These are phyloP conservation scores for Steinernema hermaphroditum DNA, from an alignment of 2,888 invertebrate genomes.

Conservation along the genomic window DNA sequence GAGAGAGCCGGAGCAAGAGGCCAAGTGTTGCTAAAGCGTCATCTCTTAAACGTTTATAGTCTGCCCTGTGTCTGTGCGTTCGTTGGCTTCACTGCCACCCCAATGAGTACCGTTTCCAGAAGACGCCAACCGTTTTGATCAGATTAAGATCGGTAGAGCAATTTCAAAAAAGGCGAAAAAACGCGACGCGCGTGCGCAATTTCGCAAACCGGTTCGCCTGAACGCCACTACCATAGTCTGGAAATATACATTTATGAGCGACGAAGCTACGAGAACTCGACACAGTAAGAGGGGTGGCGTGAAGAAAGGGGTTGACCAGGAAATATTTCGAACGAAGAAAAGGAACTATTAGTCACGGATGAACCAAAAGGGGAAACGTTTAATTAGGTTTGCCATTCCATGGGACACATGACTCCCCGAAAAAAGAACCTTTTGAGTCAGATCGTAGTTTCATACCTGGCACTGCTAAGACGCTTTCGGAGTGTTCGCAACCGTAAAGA, in stretches of 20 bases:
- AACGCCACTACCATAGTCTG: conserved; percentile 24
- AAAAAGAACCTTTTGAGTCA: no score
- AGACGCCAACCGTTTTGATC: conserved; percentile 21
- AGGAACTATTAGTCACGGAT: no score
- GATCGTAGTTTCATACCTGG: not conserved
- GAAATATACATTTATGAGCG: conserved; percentile 28
- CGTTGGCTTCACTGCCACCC: not conserved
- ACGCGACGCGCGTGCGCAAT: conserved; percentile 30
- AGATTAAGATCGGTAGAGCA: conserved; percentile 29
- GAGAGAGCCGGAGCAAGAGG: not conserved
- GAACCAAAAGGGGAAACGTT: no score
- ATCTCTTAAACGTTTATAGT: conserved; percentile 22
- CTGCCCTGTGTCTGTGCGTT: not conserved
- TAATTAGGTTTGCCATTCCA: no score
- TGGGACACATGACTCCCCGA: no score
- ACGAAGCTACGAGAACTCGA: not conserved
- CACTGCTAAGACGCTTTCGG: not conserved
- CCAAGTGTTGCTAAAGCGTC: conserved; percentile 24
- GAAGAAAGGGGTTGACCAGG: no score
- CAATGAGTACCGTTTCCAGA: conserved; percentile 27
- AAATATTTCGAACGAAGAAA: no score
- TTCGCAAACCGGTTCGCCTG: conserved; percentile 26
- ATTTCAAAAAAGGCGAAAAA: conserved; percentile 28
- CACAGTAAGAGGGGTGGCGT: not conserved
- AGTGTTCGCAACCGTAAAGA: not conserved